Evolutionary conservation across 2,888 invertebrate species (phyloP), one percentile per base, ranked within the genome.

Genomic region (Ariolimax columbianus): DNA sequence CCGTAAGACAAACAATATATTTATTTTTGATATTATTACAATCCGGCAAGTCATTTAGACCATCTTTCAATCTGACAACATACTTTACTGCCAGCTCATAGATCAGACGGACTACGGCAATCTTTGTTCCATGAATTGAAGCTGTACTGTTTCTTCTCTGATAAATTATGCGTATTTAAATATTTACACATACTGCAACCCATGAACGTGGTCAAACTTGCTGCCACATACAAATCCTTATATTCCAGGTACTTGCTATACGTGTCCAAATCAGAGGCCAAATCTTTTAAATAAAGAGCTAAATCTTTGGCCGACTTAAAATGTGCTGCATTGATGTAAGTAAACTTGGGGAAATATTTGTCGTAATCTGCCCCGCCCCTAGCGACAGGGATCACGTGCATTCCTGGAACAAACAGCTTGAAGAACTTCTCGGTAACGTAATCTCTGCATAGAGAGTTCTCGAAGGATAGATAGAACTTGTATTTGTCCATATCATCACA

Each of bases 381-480:
- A 19, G 68, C 83, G 0, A 86, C 86, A 3, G 83, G 80, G 17
- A 86, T 73, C 23, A 83, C 26, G 55, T 66, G 26, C 4, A 38
- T 30, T 23, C 43, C 68, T n/a, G 23, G 30, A 14, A n/a, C 26
- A 51, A 72, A 80, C 0, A 83, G 4, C 38, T 79, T 79, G 59
- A 86, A 86, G 77, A 81, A 80, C 59, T 86, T 86, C 59, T 86
- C 86, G 0, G 83, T 79, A 30, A 83, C 55, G 77, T 86, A 86
- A 36, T 81, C 86, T 26, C 33, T 68, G 36, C 86, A 86, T 0
- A 86, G 59, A 30, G 83, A 83, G 70, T 83, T 86, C 68, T 86
- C 86, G 30, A 86, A 86, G 40, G 80, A 43, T 68, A 86, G 59
- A 36, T 86, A 86, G 70, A 86, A 86, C 38, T 81, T 83, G 83